Conservation (phyloP, 2,888 invertebrate species). For the Pelosia muscerda region DNA sequence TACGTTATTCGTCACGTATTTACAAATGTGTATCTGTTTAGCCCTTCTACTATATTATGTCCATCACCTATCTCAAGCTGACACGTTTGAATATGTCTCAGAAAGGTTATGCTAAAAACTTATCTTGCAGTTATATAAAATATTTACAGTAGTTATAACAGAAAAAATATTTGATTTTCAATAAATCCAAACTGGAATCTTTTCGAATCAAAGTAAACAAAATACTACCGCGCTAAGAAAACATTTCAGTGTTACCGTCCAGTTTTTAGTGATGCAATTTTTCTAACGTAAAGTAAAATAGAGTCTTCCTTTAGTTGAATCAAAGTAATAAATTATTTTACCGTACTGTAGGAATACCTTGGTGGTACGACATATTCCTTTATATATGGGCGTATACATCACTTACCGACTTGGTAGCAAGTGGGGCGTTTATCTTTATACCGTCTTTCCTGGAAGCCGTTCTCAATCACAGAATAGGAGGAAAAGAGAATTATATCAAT, state of each 20-base stretch:
- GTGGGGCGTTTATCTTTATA: constrained; percentile 42
- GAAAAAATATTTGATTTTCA: too few relatives aligned
- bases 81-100: too few relatives aligned
- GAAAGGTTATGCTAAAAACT: too few relatives aligned
- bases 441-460: constrained; percentile 35
- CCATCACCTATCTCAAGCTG: too few relatives aligned
- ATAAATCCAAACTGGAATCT: too few relatives aligned
- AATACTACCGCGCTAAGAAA: background rate
- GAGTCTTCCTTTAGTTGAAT: background rate
- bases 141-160: too few relatives aligned
- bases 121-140: too few relatives aligned
- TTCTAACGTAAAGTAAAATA: background rate
- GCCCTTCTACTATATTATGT: too few relatives aligned
- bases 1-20: too few relatives aligned
- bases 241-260: background rate
- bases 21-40: too few relatives aligned
- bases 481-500: constrained; percentile 24
- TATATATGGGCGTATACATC: constrained; percentile 21
- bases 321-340: constrained; percentile 15
- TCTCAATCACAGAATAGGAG: constrained; percentile 29
- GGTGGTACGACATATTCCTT: constrained; percentile 6
- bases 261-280: background rate
- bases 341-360: background rate
- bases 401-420: constrained; percentile 26
- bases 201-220: background rate